Conservation (phyloP, 1,140 invertebrate genomes). For the Aphidius ervi region DNA sequence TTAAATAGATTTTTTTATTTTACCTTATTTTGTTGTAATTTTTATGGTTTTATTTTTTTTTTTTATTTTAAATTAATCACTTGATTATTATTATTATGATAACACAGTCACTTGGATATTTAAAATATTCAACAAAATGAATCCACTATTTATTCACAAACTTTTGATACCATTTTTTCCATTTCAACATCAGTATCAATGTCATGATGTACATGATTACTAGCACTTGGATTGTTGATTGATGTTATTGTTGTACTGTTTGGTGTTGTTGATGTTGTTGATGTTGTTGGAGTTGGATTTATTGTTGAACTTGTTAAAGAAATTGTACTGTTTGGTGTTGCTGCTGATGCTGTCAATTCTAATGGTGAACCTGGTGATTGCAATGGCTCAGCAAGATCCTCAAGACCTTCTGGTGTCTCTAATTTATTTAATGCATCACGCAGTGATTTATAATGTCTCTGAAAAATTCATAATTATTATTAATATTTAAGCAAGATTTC, state of each 20-base stretch:
- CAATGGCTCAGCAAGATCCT: slow-evolving; percentile 64
- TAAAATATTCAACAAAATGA: slow-evolving; percentile 53
- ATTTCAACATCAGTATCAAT: slow-evolving; percentile 66
- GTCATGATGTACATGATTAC: slow-evolving; percentile 49
- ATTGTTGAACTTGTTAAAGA: slow-evolving; percentile 33
- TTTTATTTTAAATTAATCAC: slow-evolving; percentile 7
- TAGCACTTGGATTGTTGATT: slow-evolving; percentile 36
- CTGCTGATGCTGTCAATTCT: slow-evolving; percentile 38
- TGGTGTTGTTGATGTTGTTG: slow-evolving; percentile 29
- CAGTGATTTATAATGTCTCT: slow-evolving; percentile 75
- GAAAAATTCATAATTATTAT: slow-evolving; percentile 38
- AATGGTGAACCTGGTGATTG: slow-evolving; percentile 49
- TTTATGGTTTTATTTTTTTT: slow-evolving; percentile 1
- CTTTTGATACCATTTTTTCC: slow-evolving; percentile 71
- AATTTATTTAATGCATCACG: slow-evolving; percentile 76
- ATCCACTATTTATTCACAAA: slow-evolving; percentile 58
- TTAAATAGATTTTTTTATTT: too few relatives aligned
- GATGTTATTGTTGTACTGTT: slow-evolving; percentile 28
- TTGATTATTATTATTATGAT: slow-evolving; percentile 19
- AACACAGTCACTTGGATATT: slow-evolving; percentile 53
- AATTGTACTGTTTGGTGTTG: slow-evolving; percentile 38
- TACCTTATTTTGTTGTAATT: background rate
- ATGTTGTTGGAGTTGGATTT: slow-evolving; percentile 35
- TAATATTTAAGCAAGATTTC: background rate
- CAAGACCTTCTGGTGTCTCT: slow-evolving; percentile 67